Evolutionary conservation across 2,113 vertebrate species (phyloP), one percentile per base, ranked within the genome.

Genomic region (Hippocampus mohnikei): DNA sequence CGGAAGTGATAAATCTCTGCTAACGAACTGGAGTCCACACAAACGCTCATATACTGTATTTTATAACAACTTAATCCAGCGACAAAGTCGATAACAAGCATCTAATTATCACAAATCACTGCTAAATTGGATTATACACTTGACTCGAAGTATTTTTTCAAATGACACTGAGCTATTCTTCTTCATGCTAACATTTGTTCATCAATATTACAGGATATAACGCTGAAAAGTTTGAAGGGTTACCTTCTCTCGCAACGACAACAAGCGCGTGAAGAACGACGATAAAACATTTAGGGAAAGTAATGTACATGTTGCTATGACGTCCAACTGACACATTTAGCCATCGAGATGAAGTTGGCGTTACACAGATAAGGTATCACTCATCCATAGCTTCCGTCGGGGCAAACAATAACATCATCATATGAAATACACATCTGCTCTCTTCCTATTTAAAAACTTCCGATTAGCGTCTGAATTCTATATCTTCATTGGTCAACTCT

Each of bases 361-460:
- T 41, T 5, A 23, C 41, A 1, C 3, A 3, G 15, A 5, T 25
- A 2, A 4, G 12, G 2, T 2, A 0, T 2, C 0, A 6, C 40
- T 8, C 2, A 21, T 13, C 15, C 58, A 2, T 2, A 9, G 4
- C 13, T 37, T 33, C 1, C 9, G 16, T 33, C 2, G 12, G 12
- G 2, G 5, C 2, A 4, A 65, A 65, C n/a, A n/a, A n/a, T n/a
- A n/a, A n/a, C 42, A 16, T 27, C 15, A 4, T 2, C 40, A 58
- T 50, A 21, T 50, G 27, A 18, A 4, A 2, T 23, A 60, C 59
- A 21, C 50, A 40, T 66, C 5, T 50, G 21, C 3, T 20, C 1
- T 46, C 55, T 48, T 16, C 1, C 16, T 27, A 21, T 87, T 80
- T 75, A 82, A 87, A 61, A 58, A 79, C 79, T 86, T 91, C 89